These are phyloP conservation scores for Oithona nana DNA, from an alignment of 2,888 invertebrate genomes.

Conservation along the genomic window DNA sequence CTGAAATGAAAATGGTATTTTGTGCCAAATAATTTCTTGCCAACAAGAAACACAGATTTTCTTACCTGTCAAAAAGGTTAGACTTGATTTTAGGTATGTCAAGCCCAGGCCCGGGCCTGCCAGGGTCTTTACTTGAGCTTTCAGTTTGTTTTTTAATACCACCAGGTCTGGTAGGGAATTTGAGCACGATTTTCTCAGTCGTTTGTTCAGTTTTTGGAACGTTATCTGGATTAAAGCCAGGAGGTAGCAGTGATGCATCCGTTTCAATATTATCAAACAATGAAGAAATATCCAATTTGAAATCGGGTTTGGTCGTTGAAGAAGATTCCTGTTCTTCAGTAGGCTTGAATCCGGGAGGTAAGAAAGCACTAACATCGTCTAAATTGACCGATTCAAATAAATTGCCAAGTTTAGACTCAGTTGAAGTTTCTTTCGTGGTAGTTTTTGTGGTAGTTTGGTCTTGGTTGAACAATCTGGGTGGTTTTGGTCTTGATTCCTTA, in stretches of 20 bases:
- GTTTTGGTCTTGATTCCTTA: background rate
- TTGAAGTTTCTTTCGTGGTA: slow-evolving; percentile 56
- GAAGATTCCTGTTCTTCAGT: background rate
- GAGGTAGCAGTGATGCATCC: slow-evolving; percentile 7
- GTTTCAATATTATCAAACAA: background rate
- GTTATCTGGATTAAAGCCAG: slow-evolving; percentile 23
- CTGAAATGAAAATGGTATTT: slow-evolving; percentile 6
- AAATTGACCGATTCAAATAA: slow-evolving; percentile 36
- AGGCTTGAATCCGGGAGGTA: slow-evolving; percentile 44
- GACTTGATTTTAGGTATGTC: slow-evolving; percentile 1
- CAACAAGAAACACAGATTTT: no score
- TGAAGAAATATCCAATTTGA: slow-evolving; percentile 30
- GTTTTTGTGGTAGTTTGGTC: slow-evolving; percentile 55
- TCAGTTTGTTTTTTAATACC: no score
- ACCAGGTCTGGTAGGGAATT: background rate
- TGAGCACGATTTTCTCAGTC: background rate
- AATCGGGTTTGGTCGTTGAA: slow-evolving; percentile 34
- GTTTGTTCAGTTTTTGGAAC: background rate
- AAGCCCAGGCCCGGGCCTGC: no score
- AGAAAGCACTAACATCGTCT: slow-evolving; percentile 32
- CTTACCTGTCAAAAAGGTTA: background rate
- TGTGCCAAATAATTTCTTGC: no score
- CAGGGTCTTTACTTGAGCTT: no score
- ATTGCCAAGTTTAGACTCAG: slow-evolving; percentile 23
- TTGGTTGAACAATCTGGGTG: background rate